These are phyloP conservation scores for Thrips palmi DNA, from an alignment of 1,140 invertebrate species.

Conservation along the genomic window DNA sequence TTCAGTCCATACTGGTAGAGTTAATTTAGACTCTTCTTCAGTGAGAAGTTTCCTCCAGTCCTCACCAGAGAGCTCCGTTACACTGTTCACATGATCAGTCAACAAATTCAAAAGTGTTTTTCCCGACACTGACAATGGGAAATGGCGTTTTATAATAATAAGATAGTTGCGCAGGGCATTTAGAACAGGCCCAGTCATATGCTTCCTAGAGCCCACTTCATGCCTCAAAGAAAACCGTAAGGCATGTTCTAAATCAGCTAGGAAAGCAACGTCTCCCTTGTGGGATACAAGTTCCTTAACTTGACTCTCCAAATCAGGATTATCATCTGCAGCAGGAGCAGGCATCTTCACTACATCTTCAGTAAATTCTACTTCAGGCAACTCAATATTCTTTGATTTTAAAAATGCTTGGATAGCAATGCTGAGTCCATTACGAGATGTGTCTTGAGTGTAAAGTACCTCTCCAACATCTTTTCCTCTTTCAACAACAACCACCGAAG, in stretches of 20 bases:
- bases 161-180: slow-evolving; percentile 54
- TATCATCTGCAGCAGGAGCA: neutral
- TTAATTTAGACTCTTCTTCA: slow-evolving; percentile 26
- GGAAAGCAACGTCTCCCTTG: slow-evolving; percentile 41
- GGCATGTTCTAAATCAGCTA: slow-evolving; percentile 71
- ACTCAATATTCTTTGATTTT: too few species aligned
- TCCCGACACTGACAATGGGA: slow-evolving; percentile 47
- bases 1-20: slow-evolving; percentile 33
- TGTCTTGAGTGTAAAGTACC: slow-evolving; percentile 7
- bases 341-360: neutral
- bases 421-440: slow-evolving; percentile 5
- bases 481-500: too few species aligned
- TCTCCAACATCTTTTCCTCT: too few species aligned
- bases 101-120: slow-evolving; percentile 40
- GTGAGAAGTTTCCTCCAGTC: slow-evolving; percentile 33
- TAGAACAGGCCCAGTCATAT: slow-evolving; percentile 47
- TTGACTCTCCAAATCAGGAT: neutral
- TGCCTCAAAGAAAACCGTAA: slow-evolving; percentile 58
- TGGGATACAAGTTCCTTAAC: slow-evolving; percentile 14
- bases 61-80: slow-evolving; percentile 31
- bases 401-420: too few species aligned
- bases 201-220: slow-evolving; percentile 52
- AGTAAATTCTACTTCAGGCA: too few species aligned
- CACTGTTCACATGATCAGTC: slow-evolving; percentile 23
- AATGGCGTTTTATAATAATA: slow-evolving; percentile 45